Evolutionary conservation across 2,888 invertebrate genomes (phyloP), one percentile per base, ranked within the genome.

Genomic region (Diabrotica balteata): DNA sequence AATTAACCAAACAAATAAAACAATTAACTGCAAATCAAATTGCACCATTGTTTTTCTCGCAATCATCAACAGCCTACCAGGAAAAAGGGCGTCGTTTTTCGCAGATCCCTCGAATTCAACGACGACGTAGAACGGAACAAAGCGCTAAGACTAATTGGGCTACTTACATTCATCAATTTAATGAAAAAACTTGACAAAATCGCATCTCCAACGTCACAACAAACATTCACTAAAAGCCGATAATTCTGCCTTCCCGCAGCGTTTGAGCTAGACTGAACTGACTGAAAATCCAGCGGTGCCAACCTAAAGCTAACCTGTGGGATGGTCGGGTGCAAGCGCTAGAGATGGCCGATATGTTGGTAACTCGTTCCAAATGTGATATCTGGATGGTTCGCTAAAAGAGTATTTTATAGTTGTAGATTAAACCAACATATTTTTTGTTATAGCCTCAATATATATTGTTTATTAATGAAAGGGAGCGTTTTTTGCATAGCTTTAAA

Each of bases 81-180:
- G 17, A 57, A 43, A 71, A 68, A 52, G 70, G 72, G 67, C 68
- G 71, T 54, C 53, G 32, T 54, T 22, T 42, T 54, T n/a, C 17
- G 8, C 7, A 43, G 42, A 11, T 17, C 8, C 22, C 22, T 22
- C 22, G 8, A 52, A 17, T 52, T 22, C 8, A 49, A 49, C 49
- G 11, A 49, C 49, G 49, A 10, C 32, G 4, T 49, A 49, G 5
- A 49, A 49, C 49, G 11, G 10, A 49, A 49, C 49, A 54, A 7
- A 54, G 42, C 42, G 17, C 43, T 10, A 42, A 42, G 9, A 54
- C 10, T 42, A 54, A 54, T 43, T 32, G 43, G 32, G n/a, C 50
- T 74, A 79, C 78, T 79, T 72, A 79, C 78, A 79, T 79, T 78
- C 78, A 79, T 78, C 78, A 76, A 77, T 77, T 76, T 75, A 70